These are phyloP conservation scores for Mungos mungo DNA, from an alignment of 2,113 vertebrate species.

Conservation along the genomic window DNA sequence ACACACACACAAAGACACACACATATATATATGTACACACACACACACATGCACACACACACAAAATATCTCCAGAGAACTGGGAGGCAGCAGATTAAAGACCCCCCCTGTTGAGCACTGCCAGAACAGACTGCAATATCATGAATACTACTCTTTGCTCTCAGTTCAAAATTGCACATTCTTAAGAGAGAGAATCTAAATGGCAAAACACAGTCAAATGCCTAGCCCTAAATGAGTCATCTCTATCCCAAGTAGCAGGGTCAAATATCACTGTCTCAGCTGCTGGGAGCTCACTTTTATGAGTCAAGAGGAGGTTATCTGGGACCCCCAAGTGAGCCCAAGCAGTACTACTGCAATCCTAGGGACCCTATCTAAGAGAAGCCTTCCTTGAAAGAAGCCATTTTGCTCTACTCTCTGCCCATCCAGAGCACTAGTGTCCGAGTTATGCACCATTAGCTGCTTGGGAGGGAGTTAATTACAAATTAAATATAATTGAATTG, in stretches of 20 bases:
- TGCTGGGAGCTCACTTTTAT: background rate
- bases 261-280: background rate
- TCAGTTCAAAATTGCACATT: constrained; percentile 39
- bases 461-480: constrained; percentile 74
- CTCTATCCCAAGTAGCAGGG: too few species aligned
- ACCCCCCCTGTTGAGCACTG: background rate
- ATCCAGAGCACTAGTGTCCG: constrained; percentile 52
- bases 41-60: too few species aligned
- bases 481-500: constrained; percentile 78
- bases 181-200: background rate
- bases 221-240: background rate
- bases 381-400: background rate
- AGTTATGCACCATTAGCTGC: constrained; percentile 74
- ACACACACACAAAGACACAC: too few species aligned
- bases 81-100: background rate
- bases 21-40: too few species aligned
- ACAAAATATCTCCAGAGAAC: background rate
- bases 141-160: background rate
- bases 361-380: background rate
- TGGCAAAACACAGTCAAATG: background rate
- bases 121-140: background rate
- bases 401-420: constrained; percentile 31
- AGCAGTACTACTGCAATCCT: background rate
- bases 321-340: background rate
- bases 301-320: background rate